Base-by-base conservation (phyloP, 2,888 invertebrate species). In the Catonia carolina region DNA sequence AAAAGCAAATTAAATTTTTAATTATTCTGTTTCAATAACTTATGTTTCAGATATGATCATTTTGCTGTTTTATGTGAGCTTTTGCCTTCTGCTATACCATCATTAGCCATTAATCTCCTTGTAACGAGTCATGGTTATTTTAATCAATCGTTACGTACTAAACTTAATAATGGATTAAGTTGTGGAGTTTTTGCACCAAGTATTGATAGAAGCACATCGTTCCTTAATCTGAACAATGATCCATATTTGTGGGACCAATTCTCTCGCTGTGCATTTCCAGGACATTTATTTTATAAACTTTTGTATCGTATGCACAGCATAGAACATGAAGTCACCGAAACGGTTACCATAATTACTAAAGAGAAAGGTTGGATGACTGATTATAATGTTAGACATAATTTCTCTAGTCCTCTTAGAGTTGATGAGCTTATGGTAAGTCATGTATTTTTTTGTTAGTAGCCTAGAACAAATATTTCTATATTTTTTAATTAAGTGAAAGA, bases 51-150 rank as follows among this genome's bases (percentile, higher is more conserved):
- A 14, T 85, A 84, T 66, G 85, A 85, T 68, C 85, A 85, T 68
- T 85, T 85, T 70, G 80, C 84, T 1, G 78, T 80, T 6, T 72
- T 85, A 4, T 84, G 84, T 65, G 85, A 85, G 68, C 70, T 84
- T 14, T 70, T 85, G 41, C 84, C 85, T 0, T 79, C 81, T 10
- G 77, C 80, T 1, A 73, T 84, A 53, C 85, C 85, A 6, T 82
- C 83, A 1, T 68, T 85, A 58, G 82, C 82, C 18, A 73, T 83
- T 1, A 76, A 77, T 18, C 69, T 85, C 31, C 70, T 78, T n/a
- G 79, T 81, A 0, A 75, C 77, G 1, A 75, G 78, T 2, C 75
- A 78, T 61, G 84, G 84, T 2, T 81, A 76, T 67, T 81, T 82
- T 66, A 80, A 81, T 67, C 73, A 76, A 65, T 72, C 77, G 61